Percentiles rank a stretch among this genome's conserved stretches.
Conservation (phyloP, 2,888 invertebrate genomes). For the Eugnorisma glareosa region DNA sequence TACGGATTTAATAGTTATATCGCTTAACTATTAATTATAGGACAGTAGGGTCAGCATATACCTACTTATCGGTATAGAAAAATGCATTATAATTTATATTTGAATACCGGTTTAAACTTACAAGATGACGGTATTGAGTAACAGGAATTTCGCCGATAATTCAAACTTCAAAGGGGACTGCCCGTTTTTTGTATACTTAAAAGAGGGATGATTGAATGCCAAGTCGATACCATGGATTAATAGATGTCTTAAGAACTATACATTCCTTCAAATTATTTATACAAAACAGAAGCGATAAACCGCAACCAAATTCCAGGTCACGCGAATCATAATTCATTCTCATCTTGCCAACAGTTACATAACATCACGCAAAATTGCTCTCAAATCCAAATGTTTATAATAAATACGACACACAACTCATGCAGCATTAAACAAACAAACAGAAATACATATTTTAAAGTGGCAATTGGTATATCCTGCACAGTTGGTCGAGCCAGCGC, state of each 20-base stretch:
- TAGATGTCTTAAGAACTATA: not conserved
- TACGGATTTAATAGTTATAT: constrained; percentile 20
- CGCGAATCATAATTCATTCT: constrained; percentile 4
- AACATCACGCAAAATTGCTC: constrained; percentile 19
- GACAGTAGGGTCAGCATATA: not conserved
- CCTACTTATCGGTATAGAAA: not conserved
- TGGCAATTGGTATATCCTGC: constrained; percentile 89
- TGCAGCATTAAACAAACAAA: constrained; percentile 64
- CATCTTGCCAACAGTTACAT: constrained; percentile 42
- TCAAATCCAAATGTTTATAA: constrained; percentile 29
- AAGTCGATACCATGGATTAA: too few species aligned
- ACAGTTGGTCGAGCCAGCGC: constrained; percentile 71
- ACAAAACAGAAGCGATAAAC: not conserved
- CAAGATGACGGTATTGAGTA: not conserved
- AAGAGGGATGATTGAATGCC: not conserved
- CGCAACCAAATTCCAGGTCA: constrained; percentile 7
- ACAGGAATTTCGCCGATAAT: constrained; percentile 3
- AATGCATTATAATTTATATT: not conserved
- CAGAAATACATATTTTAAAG: constrained; percentile 82
- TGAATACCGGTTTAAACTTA: not conserved
- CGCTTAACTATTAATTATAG: constrained; percentile 30
- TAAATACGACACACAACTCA: constrained; percentile 31
- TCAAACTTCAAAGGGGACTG: not conserved
- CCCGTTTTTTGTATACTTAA: not conserved
- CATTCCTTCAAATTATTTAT: not conserved